Evolutionary conservation across 2,888 invertebrate genomes (phyloP).

Genomic region (Hemicrepidius hirtus): DNA sequence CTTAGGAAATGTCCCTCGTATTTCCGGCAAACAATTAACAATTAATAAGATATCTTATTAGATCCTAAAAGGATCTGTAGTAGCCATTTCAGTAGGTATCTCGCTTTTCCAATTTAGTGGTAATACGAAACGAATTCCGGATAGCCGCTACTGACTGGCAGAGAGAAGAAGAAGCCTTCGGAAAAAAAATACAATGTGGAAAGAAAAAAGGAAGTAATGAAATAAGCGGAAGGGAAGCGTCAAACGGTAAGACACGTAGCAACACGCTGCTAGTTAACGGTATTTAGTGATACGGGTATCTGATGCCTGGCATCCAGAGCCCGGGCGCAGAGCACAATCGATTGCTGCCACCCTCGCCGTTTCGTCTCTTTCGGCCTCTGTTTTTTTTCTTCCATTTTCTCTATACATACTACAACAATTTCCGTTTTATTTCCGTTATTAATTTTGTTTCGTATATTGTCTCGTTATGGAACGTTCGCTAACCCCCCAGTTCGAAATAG

Average conservation of each 20-base stretch:
- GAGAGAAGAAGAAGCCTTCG: not conserved
- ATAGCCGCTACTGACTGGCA: not conserved
- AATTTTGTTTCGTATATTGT: conserved; percentile 39
- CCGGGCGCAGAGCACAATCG: conserved; percentile 56
- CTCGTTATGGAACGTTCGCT: conserved; percentile 23
- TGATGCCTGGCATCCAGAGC: conserved; percentile 53
- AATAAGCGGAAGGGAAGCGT: conserved; percentile 51
- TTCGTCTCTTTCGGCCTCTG: conserved; percentile 37
- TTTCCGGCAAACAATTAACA: not conserved
- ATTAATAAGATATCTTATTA: conserved; percentile 5
- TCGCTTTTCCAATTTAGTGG: conserved; percentile 4
- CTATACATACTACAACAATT: conserved; percentile 44
- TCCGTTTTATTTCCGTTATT: conserved; percentile 46
- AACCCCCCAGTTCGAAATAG: not conserved
- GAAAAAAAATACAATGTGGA: conserved; percentile 37
- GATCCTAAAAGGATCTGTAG: not conserved
- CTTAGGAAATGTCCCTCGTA: not conserved
- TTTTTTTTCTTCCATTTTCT: conserved; percentile 41
- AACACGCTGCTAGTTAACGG: conserved; percentile 53
- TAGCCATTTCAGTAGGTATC: not conserved
- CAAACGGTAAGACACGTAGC: conserved; percentile 53
- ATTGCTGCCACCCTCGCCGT: conserved; percentile 53
- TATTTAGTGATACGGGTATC: conserved; percentile 55
- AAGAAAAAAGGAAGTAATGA: conserved; percentile 49
- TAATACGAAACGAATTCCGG: conserved; percentile 1